phyloP scores from a whole-genome alignment of 2,113 vertebrate genomes.

The Zosterops pallidus region DNA sequence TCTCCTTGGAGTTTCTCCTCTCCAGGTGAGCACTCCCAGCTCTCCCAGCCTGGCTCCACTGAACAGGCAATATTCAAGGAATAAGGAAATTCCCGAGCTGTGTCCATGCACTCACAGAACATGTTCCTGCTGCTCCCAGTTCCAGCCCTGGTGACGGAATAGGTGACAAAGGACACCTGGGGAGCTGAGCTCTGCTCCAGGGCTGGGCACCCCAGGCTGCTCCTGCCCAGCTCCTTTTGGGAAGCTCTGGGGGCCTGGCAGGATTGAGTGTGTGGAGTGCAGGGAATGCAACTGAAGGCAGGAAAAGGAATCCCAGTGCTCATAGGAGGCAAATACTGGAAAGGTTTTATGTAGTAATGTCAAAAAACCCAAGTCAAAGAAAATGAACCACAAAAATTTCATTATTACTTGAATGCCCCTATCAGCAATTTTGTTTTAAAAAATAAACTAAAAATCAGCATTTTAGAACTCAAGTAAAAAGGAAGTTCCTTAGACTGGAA shows the following conservation, averaged over 20 bases:
- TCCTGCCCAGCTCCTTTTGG: not conserved
- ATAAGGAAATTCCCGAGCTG: not conserved
- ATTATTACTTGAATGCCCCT: not conserved
- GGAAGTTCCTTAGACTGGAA: not conserved
- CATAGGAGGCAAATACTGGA: not conserved
- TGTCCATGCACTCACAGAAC: not conserved
- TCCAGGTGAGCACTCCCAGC: not conserved
- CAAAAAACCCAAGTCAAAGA: not conserved
- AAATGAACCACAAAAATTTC: not conserved
- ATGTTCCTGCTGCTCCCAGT: accelerated
- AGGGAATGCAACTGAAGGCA: not conserved
- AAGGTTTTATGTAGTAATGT: not conserved
- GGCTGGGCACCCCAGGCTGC: not conserved
- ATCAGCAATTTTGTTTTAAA: not conserved
- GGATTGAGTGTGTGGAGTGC: accelerated
- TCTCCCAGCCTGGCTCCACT: not conserved
- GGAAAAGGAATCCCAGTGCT: not conserved
- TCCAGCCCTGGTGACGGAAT: not conserved
- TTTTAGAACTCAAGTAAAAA: not conserved
- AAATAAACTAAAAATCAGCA: not conserved
- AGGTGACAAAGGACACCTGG: accelerated
- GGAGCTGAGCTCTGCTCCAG: not conserved
- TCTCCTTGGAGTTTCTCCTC: not conserved
- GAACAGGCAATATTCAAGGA: not conserved
- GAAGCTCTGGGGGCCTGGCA: not conserved